These are phyloP conservation scores for Bufotes viridis DNA, from an alignment of 2,797 vertebrate genomes.

Conservation along the genomic window DNA sequence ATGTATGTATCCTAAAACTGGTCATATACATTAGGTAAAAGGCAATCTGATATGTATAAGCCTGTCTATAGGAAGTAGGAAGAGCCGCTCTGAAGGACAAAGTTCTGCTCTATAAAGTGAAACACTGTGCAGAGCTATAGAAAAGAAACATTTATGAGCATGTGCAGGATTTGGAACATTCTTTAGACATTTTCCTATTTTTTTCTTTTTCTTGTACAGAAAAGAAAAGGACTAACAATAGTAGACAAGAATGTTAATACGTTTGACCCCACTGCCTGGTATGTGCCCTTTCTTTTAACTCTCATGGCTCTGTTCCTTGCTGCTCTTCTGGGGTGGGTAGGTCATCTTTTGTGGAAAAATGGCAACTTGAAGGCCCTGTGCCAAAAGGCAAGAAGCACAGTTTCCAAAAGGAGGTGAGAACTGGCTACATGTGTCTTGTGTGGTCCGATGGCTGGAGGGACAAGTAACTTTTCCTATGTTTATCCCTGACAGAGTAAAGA, in stretches of 20 bases:
- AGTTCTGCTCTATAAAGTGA: not conserved
- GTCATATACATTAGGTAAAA: not conserved
- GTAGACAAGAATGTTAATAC: conserved; percentile 64
- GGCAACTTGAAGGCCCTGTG: conserved; percentile 41
- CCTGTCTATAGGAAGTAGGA: not conserved
- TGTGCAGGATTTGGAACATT: no score
- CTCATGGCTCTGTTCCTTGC: conserved; percentile 64
- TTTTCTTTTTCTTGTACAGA: conserved; percentile 41
- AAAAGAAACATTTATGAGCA: not conserved
- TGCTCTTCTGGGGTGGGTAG: conserved; percentile 59
- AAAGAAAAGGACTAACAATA: conserved; percentile 65
- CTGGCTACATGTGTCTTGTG: not conserved
- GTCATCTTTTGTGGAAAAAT: conserved; percentile 64
- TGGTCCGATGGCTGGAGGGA: not conserved
- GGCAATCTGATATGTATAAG: not conserved
- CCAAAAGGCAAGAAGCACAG: conserved; percentile 46
- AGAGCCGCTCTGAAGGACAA: not conserved
- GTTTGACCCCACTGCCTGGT: conserved; percentile 62
- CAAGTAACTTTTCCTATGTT: conserved; percentile 46
- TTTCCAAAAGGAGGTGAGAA: conserved; percentile 59
- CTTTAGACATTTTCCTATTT: not conserved
- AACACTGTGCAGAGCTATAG: not conserved
- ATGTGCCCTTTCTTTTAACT: conserved; percentile 63
- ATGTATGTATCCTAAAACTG: not conserved
- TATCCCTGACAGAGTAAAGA: conserved; percentile 59